Evolutionary conservation across 2,797 vertebrate genomes (phyloP).

Genomic region (Schizopygopsis malacanthus): DNA sequence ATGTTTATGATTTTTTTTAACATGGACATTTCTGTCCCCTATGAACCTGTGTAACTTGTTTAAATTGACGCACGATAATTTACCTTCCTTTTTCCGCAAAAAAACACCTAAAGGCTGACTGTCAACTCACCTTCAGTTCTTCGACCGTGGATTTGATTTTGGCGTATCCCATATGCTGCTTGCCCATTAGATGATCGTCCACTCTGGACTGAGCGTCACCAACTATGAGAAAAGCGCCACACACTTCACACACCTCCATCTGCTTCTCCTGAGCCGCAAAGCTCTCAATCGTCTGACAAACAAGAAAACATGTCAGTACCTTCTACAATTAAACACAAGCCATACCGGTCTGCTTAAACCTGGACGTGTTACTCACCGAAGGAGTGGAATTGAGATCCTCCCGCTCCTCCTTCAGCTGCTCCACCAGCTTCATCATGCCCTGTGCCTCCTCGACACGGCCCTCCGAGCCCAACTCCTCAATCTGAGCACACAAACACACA

Average conservation of each 20-base stretch:
- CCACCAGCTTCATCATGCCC: constrained; percentile 99
- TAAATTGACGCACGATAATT: too few species aligned
- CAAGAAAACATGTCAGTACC: not conserved
- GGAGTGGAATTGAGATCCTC: constrained; percentile 93
- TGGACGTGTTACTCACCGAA: constrained; percentile 84
- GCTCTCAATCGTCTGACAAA: constrained; percentile 93
- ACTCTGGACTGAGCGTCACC: constrained; percentile 97
- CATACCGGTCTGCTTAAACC: not conserved
- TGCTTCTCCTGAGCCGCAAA: constrained; percentile 99
- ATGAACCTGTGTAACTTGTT: too few species aligned
- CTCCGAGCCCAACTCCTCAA: constrained; percentile 97
- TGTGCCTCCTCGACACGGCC: constrained; percentile 98
- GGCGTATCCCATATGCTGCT: constrained; percentile 99
- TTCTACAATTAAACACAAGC: not conserved
- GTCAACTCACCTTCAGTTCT: constrained; percentile 89
- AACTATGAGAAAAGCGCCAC: constrained; percentile 97
- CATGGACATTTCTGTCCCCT: too few species aligned
- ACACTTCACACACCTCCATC: constrained; percentile 99
- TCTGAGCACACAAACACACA: constrained; percentile 75
- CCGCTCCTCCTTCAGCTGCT: constrained; percentile 97
- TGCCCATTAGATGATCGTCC: constrained; percentile 99
- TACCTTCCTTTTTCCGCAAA: too few species aligned
- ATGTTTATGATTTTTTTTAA: too few species aligned
- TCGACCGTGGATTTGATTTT: constrained; percentile 99
- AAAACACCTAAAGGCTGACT: too few species aligned